Percentiles rank a stretch among this genome's conserved stretches.
phyloP scores from a whole-genome alignment of 2,797 vertebrate species.

The Nyctibius grandis region DNA sequence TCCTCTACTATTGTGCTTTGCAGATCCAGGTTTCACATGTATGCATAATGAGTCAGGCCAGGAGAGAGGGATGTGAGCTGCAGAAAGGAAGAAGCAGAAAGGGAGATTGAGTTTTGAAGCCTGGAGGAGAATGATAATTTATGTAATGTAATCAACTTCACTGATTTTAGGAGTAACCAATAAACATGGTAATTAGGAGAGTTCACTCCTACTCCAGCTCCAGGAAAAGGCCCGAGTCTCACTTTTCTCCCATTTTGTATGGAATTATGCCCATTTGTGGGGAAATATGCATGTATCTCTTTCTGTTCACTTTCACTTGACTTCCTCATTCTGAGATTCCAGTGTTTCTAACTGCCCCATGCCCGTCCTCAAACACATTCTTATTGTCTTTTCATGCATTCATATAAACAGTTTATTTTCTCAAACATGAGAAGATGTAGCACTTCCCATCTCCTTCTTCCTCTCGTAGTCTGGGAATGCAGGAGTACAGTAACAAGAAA shows the following conservation, averaged over 20 bases:
- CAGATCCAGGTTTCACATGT: background rate
- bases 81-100: background rate
- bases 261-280: background rate
- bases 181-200: background rate
- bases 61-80: background rate
- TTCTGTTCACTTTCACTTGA: background rate
- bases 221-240: background rate
- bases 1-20: background rate
- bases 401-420: background rate
- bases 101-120: background rate
- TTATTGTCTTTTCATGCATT: background rate
- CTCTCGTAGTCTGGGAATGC: background rate
- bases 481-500: background rate
- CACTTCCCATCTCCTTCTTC: background rate
- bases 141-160: background rate
- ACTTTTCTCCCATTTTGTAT: background rate
- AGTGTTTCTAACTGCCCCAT: background rate
- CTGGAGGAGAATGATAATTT: background rate
- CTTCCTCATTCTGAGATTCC: background rate
- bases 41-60: background rate
- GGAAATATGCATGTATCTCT: background rate
- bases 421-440: background rate
- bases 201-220: background rate
- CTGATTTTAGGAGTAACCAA: background rate
- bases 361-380: background rate